These are phyloP conservation scores for Microplitis demolitor DNA, from an alignment of 1,140 invertebrate species.

Conservation along the genomic window DNA sequence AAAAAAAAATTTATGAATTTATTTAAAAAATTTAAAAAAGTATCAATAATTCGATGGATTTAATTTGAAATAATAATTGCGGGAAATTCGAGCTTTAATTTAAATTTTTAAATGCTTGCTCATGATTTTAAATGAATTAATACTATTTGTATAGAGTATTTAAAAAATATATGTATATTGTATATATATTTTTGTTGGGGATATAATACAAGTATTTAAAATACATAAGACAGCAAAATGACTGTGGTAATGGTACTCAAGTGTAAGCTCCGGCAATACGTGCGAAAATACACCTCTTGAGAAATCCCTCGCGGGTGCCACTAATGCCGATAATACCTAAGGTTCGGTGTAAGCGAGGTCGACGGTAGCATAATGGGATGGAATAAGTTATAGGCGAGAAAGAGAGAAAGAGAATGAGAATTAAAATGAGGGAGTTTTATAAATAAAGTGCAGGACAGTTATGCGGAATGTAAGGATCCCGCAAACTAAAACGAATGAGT, in stretches of 20 bases:
- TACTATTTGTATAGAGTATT: too few relatives aligned
- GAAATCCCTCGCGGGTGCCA: slow-evolving; percentile 14
- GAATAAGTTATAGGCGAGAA: slow-evolving; percentile 14
- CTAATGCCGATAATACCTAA: slow-evolving; percentile 34
- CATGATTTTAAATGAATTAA: too few relatives aligned
- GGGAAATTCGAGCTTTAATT: too few relatives aligned
- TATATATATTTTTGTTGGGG: background rate
- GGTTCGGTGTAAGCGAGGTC: slow-evolving; percentile 24
- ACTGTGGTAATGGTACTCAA: slow-evolving; percentile 17
- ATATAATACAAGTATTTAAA: background rate
- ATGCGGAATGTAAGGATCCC: background rate
- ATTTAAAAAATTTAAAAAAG: too few relatives aligned
- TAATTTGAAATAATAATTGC: too few relatives aligned
- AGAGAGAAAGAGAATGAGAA: background rate
- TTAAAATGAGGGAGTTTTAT: background rate
- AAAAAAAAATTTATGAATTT: too few relatives aligned
- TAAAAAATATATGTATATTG: background rate
- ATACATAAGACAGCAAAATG: background rate
- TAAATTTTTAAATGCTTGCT: too few relatives aligned
- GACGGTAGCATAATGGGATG: slow-evolving; percentile 31
- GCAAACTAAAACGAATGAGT: background rate
- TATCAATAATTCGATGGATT: too few relatives aligned
- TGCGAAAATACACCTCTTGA: slow-evolving; percentile 23
- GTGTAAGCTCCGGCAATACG: slow-evolving; percentile 9
- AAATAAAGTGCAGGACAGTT: slow-evolving; percentile 14